A percentile compares a stretch with the other conserved stretches of the same genome.
Conservation (phyloP, 2,888 invertebrate species). For the Tipula unca region DNA sequence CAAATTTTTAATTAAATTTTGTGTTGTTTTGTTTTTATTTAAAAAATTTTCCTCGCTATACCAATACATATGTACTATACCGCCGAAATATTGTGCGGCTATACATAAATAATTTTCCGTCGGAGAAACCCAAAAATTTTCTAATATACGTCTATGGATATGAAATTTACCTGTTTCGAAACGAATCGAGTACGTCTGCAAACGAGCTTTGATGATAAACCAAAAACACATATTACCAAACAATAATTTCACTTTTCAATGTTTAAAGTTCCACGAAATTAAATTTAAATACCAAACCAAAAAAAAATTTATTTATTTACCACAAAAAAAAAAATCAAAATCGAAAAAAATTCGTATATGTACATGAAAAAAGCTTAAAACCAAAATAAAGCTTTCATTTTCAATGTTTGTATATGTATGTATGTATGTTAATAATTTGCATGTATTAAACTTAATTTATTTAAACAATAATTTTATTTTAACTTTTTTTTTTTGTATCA, state of each 20-base stretch:
- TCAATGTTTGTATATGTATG: neutral
- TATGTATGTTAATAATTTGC: neutral
- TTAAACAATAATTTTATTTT: neutral
- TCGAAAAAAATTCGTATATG: neutral
- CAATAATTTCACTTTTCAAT: neutral
- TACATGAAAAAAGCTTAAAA: neutral
- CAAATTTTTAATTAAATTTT: neutral
- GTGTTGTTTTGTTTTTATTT: neutral
- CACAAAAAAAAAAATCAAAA: neutral
- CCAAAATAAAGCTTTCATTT: neutral
- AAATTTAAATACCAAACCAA: neutral
- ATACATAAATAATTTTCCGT: too few relatives aligned
- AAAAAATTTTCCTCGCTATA: too few relatives aligned
- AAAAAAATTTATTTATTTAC: neutral
- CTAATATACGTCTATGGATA: neutral
- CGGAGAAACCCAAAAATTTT: neutral
- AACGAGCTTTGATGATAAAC: neutral
- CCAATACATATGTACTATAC: neutral
- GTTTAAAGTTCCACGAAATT: neutral
- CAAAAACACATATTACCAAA: neutral
- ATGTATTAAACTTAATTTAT: constrained; percentile 9
- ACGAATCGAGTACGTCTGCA: neutral
- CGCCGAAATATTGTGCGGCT: neutral
- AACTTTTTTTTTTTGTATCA: constrained; percentile 24
- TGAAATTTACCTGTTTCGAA: neutral